phyloP scores from a whole-genome alignment of 2,797 vertebrate genomes.

The Aselliscus stoliczkanus region DNA sequence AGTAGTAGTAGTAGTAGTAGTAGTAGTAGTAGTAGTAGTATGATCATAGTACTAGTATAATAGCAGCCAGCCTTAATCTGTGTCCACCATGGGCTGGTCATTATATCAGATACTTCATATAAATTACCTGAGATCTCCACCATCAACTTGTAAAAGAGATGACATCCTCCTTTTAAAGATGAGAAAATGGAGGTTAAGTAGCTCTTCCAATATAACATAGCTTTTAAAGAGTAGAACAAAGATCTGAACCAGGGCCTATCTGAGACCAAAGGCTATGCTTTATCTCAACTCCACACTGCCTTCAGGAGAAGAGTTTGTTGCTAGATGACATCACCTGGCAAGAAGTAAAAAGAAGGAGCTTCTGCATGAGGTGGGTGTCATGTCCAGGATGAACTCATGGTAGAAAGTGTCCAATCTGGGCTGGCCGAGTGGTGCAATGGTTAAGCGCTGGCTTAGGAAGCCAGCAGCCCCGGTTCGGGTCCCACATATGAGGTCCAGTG shows the following conservation, averaged over 20 bases:
- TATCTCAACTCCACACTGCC: background rate
- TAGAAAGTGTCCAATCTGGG: background rate
- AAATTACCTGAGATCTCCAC: background rate
- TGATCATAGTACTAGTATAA: no score
- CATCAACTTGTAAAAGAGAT: background rate
- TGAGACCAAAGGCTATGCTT: background rate
- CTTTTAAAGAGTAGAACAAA: background rate
- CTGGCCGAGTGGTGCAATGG: no score
- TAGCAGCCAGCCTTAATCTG: background rate
- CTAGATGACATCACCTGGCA: background rate
- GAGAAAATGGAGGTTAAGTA: background rate
- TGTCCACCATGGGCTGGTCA: background rate
- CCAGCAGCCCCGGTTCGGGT: no score
- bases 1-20: no score
- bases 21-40: no score
- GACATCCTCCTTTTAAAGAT: background rate
- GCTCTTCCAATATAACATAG: background rate
- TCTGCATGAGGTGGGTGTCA: background rate
- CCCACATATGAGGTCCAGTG: no score
- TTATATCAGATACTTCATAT: background rate
- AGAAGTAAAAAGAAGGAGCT: background rate
- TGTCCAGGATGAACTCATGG: background rate
- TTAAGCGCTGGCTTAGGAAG: no score
- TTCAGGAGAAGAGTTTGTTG: background rate
- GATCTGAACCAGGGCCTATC: background rate